Percentiles rank a stretch among this genome's conserved stretches.
phyloP scores from a whole-genome alignment of 2,113 vertebrate genomes.

The Tylochromis polylepis region DNA sequence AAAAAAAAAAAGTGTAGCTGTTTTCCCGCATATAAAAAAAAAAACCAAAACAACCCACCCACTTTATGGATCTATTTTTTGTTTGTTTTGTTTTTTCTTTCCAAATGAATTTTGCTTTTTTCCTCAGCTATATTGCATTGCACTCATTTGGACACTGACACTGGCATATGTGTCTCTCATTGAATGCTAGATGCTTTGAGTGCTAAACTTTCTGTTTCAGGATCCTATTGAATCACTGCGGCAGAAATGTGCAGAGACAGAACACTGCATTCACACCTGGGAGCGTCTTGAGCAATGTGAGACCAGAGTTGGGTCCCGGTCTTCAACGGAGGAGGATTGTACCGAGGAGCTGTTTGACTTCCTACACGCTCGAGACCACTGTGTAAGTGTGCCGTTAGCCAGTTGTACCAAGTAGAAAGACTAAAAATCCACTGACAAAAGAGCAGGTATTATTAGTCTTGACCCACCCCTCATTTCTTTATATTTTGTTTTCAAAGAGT shows the following conservation, averaged over 20 bases:
- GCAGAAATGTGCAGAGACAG: conserved; percentile 80
- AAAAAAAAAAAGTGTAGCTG: neutral
- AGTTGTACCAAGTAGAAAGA: neutral
- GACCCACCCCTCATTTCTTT: neutral
- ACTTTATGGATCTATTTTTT: neutral
- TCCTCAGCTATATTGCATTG: neutral
- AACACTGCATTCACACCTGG: conserved; percentile 80
- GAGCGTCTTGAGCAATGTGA: conserved; percentile 82
- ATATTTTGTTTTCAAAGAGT: neutral
- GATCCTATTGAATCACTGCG: conserved; percentile 84
- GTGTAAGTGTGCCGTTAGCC: conserved; percentile 73
- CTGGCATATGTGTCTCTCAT: neutral
- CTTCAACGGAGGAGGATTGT: conserved; percentile 84
- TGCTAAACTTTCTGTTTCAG: conserved; percentile 54
- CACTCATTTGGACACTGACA: neutral
- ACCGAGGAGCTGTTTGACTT: conserved; percentile 97
- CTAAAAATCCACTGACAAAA: neutral
- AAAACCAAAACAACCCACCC: neutral
- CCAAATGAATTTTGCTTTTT: neutral
- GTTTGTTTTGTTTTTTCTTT: neutral
- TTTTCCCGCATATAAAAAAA: neutral
- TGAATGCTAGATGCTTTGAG: neutral
- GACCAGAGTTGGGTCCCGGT: conserved; percentile 80
- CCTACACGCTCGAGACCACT: conserved; percentile 92
- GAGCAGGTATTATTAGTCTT: neutral